These are phyloP conservation scores for Brenthis hecate DNA, from an alignment of 2,888 invertebrate genomes.

Conservation along the genomic window DNA sequence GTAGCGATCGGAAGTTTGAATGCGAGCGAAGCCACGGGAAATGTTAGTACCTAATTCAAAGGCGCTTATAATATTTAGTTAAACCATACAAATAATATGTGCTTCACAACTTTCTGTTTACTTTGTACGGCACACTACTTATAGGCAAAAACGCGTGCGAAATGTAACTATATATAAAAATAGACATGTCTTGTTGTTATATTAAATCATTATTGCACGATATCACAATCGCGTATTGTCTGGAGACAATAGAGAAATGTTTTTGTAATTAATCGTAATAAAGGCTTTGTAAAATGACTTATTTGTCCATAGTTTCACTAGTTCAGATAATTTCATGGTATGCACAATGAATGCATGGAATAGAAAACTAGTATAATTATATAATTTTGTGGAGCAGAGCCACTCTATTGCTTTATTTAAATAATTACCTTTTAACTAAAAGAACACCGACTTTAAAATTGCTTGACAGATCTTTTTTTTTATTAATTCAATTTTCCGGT, in stretches of 20 bases:
- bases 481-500: too few relatives aligned
- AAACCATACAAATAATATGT: too few relatives aligned
- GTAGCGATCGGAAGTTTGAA: too few relatives aligned
- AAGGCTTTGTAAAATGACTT: not conserved
- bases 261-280: conserved; percentile 29
- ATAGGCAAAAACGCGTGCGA: conserved; percentile 6
- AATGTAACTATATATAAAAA: conserved; percentile 7
- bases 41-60: too few relatives aligned
- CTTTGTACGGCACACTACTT: not conserved
- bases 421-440: too few relatives aligned
- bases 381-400: not conserved
- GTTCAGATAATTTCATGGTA: not conserved
- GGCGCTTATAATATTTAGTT: too few relatives aligned
- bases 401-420: not conserved
- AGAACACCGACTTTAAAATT: too few relatives aligned
- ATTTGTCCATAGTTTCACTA: conserved; percentile 11
- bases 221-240: conserved; percentile 26
- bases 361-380: not conserved
- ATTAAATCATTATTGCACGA: conserved; percentile 12
- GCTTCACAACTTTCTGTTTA: not conserved
- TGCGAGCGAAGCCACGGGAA: too few relatives aligned
- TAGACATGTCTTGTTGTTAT: conserved; percentile 8
- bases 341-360: not conserved
- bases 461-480: too few relatives aligned
- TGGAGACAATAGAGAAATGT: conserved; percentile 28